phyloP scores from a whole-genome alignment of 2,113 vertebrate genomes.

The Cathartes aura region DNA sequence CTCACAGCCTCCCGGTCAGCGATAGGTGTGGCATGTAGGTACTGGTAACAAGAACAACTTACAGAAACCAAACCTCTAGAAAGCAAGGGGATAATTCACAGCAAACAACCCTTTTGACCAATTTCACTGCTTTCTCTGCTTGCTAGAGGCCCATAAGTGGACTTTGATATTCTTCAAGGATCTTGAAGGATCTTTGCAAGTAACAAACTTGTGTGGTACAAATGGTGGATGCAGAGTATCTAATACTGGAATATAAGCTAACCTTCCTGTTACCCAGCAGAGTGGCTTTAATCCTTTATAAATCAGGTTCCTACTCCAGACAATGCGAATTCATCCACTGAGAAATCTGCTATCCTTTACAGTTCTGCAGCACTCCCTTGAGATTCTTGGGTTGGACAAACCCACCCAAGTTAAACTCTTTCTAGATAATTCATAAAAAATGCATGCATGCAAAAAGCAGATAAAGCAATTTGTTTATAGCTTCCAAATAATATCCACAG shows the following conservation, averaged over 20 bases:
- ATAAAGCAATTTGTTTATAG: not conserved
- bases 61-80: not conserved
- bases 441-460: not conserved
- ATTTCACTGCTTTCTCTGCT: not conserved
- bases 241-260: not conserved
- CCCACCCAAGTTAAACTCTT: not conserved
- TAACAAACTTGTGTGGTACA: not conserved
- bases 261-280: not conserved
- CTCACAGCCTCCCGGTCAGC: not conserved
- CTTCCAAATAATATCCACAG: not conserved
- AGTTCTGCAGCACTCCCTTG: not conserved
- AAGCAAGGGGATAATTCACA: not conserved
- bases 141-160: not conserved
- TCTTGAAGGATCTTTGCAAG: not conserved
- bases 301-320: not conserved
- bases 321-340: not conserved
- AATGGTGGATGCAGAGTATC: not conserved
- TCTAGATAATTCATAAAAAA: not conserved
- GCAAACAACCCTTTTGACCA: not conserved
- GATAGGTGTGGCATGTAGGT: accelerated
- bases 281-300: not conserved
- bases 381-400: not conserved
- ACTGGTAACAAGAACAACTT: not conserved
- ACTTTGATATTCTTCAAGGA: not conserved
- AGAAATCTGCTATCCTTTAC: not conserved